Percentiles rank a stretch among this genome's conserved stretches.
phyloP scores from a whole-genome alignment of 2,888 invertebrate genomes.

The Bibio marci region DNA sequence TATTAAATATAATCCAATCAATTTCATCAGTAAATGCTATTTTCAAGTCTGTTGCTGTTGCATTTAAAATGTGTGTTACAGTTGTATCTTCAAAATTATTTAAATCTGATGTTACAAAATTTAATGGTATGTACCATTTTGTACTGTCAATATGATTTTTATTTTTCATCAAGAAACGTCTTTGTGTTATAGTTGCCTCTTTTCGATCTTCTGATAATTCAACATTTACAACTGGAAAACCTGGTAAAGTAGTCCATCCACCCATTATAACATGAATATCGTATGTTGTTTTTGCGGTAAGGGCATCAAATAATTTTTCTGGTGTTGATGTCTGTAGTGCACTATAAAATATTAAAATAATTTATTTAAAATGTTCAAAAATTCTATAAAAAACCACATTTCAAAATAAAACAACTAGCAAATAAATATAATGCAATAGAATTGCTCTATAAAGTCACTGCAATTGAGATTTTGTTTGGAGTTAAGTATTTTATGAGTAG shows the following conservation, averaged over 20 bases:
- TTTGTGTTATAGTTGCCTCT: conserved; percentile 13
- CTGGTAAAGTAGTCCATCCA: conserved; percentile 43
- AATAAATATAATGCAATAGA: no score
- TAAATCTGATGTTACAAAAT: conserved; percentile 17
- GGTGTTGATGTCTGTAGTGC: conserved; percentile 30
- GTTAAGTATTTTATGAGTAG: no score
- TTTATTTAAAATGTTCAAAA: no score
- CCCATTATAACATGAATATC: conserved; percentile 17
- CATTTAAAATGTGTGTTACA: no score
- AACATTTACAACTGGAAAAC: conserved; percentile 45
- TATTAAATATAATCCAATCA: conserved; percentile 42
- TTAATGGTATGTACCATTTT: conserved; percentile 6
- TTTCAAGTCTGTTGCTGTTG: no score
- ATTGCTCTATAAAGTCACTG: no score
- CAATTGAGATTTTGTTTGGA: no score
- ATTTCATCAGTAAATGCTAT: conserved; percentile 14
- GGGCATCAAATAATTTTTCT: conserved; percentile 31
- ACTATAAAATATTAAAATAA: conserved; percentile 16
- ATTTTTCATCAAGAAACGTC: conserved; percentile 15
- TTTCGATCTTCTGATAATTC: conserved; percentile 6
- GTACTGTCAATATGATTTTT: conserved; percentile 4
- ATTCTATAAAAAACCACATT: no score
- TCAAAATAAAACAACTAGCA: no score
- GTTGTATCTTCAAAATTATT: conserved; percentile 11
- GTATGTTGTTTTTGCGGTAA: conserved; percentile 24